A percentile compares a stretch with the other conserved stretches of the same genome.
Evolutionary conservation across 2,113 vertebrate genomes (phyloP).

Genomic region (Solenodon paradoxus): DNA sequence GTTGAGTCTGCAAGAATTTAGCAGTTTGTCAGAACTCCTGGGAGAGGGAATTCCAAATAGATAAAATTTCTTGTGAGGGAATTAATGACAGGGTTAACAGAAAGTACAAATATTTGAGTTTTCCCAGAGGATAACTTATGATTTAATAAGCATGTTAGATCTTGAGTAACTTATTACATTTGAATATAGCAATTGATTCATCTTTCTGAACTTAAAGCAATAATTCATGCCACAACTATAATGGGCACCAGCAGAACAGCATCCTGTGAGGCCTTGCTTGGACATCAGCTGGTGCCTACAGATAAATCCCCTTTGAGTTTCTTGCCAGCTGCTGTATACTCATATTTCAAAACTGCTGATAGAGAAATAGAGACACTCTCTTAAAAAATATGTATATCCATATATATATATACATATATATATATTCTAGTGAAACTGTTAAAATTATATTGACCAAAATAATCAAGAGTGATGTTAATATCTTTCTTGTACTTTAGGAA

Average conservation of each 20-base stretch:
- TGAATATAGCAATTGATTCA: slow-evolving; percentile 1
- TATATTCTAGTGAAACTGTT: not conserved
- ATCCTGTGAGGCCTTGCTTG: not conserved
- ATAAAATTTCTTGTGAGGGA: not conserved
- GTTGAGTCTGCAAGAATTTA: not conserved
- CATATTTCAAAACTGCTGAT: not conserved
- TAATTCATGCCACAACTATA: not conserved
- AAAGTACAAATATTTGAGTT: slow-evolving; percentile 41
- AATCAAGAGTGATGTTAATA: not conserved
- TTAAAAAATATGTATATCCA: not conserved
- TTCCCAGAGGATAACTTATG: not conserved
- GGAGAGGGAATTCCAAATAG: not conserved
- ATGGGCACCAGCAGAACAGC: not conserved
- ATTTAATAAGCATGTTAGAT: slow-evolving; percentile 38
- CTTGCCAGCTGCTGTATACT: not conserved
- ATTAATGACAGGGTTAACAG: slow-evolving; percentile 9
- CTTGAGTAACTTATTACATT: slow-evolving; percentile 24
- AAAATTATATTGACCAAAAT: not conserved
- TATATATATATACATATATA: no score
- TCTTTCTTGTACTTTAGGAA: not conserved
- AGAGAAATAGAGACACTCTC: not conserved
- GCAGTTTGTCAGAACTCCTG: not conserved
- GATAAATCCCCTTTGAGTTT: not conserved
- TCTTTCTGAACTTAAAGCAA: not conserved
- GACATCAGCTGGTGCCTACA: not conserved